These are phyloP conservation scores for Zootermopsis nevadensis DNA, from an alignment of 2,888 invertebrate species.

Conservation along the genomic window DNA sequence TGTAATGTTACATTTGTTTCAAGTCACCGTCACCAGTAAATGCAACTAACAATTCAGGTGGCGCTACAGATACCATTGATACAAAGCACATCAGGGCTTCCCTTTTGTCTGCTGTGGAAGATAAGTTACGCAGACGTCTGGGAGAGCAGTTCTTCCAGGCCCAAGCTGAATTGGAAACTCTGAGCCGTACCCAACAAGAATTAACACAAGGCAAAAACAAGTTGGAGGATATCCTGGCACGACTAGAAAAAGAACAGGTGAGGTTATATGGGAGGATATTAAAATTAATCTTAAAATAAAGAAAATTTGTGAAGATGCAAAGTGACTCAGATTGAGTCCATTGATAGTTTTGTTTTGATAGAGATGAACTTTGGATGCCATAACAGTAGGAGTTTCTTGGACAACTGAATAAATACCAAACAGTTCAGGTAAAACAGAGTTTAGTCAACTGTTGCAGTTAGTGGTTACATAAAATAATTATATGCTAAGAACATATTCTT, in stretches of 20 bases:
- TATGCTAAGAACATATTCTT: too few species aligned
- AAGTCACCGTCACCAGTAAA: conserved; percentile 42
- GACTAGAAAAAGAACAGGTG: conserved; percentile 79
- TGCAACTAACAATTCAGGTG: conserved; percentile 56
- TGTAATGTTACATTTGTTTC: neutral
- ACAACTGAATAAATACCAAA: too few species aligned
- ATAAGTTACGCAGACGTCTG: conserved; percentile 87
- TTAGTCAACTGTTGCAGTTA: too few species aligned
- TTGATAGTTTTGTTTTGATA: too few species aligned
- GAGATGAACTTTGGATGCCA: too few species aligned
- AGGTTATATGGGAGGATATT: neutral
- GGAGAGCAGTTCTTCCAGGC: conserved; percentile 91
- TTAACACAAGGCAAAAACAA: conserved; percentile 85
- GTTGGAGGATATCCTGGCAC: conserved; percentile 81
- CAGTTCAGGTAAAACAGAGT: too few species aligned
- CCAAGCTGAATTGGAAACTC: conserved; percentile 91
- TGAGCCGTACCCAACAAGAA: conserved; percentile 88
- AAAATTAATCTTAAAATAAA: neutral
- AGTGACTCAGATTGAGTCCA: too few species aligned
- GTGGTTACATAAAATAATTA: too few species aligned
- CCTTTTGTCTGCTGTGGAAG: conserved; percentile 93
- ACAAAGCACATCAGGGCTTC: conserved; percentile 96
- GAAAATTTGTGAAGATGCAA: neutral
- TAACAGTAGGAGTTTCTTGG: too few species aligned
- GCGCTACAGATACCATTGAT: conserved; percentile 83